Base-by-base conservation (phyloP, 1,140 invertebrate genomes). In the Nasonia longicornis region DNA sequence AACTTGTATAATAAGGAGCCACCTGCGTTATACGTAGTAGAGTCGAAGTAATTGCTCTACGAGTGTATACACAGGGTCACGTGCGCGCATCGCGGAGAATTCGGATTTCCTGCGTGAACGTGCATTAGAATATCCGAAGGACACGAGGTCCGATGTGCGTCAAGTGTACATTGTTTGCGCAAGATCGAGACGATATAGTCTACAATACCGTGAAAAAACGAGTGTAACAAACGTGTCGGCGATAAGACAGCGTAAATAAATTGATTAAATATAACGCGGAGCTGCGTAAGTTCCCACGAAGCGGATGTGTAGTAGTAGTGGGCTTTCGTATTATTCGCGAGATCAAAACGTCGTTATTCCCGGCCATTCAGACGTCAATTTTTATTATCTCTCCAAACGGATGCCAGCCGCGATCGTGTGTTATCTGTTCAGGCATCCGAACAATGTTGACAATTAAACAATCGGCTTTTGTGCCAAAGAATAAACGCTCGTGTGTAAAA, bases 21-120 rank as follows among this genome's bases (percentile, higher is more conserved):
- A 48, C 48, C 35, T 58, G 52, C 72, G 64, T 67, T 7, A 58
- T n/a, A 6, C 20, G 26, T 26, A 26, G 26, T 26, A 58, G 52
- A 83, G 76, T 85, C 81, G 85, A 83, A 85, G 85, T 86, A 86
- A 86, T 86, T 86, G 84, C 79, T 83, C 22, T 22, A 77, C 84
- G 85, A 86, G 86, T 76, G 84, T 71, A 29, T 63, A 20, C 76
- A 26, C 71, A 16, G 22, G 20, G 71, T n/a, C 73, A 75, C 73
- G 45, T 74, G 72, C 22, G 42, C n/a, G 4, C 6, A 31, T 74
- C 70, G 16, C 8, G 26, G 26, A 0, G 45, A 48, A 48, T 48
- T 48, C 45, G 45, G 45, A 48, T 48, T 48, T 48, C 14, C 45
- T 16, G 45, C 26, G 26, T 58, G 20, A 58, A 58, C 7, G 52